Percentiles rank a stretch among this genome's conserved stretches.
phyloP scores from a whole-genome alignment of 1,140 invertebrate genomes.

The Zaprionus nigranus region DNA sequence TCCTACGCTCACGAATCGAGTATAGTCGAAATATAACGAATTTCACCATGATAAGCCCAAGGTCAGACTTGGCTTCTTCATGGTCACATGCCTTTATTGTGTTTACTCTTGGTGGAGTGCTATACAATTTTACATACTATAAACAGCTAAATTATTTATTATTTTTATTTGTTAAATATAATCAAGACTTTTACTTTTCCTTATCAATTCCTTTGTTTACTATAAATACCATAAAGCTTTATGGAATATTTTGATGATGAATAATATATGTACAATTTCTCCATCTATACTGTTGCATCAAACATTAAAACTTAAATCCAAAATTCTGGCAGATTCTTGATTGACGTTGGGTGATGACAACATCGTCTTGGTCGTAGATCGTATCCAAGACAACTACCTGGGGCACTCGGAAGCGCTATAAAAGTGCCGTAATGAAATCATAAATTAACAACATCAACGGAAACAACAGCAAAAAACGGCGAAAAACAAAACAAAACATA shows the following conservation, averaged over 20 bases:
- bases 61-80: background rate
- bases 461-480: slow-evolving; percentile 49
- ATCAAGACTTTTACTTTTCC: background rate
- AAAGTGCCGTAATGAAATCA: slow-evolving; percentile 79
- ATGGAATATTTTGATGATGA: too few relatives aligned
- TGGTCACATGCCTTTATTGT: background rate
- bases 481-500: slow-evolving; percentile 45
- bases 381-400: slow-evolving; percentile 65
- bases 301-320: background rate
- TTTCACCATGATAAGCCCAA: slow-evolving; percentile 3
- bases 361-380: slow-evolving; percentile 49
- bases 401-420: slow-evolving; percentile 79
- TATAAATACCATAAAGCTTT: background rate
- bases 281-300: too few relatives aligned
- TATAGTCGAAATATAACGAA: background rate
- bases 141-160: background rate
- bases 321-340: slow-evolving; percentile 13
- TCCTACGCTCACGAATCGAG: background rate
- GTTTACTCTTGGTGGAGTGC: background rate
- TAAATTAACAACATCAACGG: slow-evolving; percentile 70
- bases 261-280: too few relatives aligned
- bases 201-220: background rate
- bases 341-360: slow-evolving; percentile 59
- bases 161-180: background rate
- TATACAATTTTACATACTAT: background rate